Evolutionary conservation across 2,888 invertebrate species (phyloP).

Genomic region (Melanargia galathea): DNA sequence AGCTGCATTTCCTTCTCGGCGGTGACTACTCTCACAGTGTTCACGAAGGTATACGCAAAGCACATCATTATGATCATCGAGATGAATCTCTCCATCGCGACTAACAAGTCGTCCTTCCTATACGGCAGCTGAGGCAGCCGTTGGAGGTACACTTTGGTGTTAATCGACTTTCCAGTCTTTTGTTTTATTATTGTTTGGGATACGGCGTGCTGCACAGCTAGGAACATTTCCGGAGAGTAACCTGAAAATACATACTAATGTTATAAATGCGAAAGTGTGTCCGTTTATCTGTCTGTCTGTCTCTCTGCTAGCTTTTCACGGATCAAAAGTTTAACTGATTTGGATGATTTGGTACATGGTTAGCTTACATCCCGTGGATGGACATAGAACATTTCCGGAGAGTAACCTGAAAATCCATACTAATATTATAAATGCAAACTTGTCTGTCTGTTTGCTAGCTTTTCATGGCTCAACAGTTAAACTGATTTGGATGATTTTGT

Average conservation of each 20-base stretch:
- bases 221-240: conserved; percentile 72
- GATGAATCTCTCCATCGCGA: conserved; percentile 86
- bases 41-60: conserved; percentile 91
- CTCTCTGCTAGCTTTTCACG: no score
- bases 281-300: no score
- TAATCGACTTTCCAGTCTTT: conserved; percentile 59
- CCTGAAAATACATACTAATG: conserved; percentile 51
- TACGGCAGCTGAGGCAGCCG: conserved; percentile 89
- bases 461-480: no score
- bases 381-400: no score
- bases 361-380: no score
- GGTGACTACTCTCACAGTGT: conserved; percentile 88
- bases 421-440: no score
- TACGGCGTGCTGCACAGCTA: conserved; percentile 71
- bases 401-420: no score
- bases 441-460: no score
- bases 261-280: not conserved
- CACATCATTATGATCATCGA: conserved; percentile 91
- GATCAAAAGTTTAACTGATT: no score
- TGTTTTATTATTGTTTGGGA: conserved; percentile 71
- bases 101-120: conserved; percentile 85
- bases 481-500: no score
- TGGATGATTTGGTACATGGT: no score
- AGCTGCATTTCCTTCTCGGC: conserved; percentile 89
- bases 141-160: conserved; percentile 78